Base-by-base conservation (phyloP, 2,797 vertebrate genomes). In the Oreortyx pictus region DNA sequence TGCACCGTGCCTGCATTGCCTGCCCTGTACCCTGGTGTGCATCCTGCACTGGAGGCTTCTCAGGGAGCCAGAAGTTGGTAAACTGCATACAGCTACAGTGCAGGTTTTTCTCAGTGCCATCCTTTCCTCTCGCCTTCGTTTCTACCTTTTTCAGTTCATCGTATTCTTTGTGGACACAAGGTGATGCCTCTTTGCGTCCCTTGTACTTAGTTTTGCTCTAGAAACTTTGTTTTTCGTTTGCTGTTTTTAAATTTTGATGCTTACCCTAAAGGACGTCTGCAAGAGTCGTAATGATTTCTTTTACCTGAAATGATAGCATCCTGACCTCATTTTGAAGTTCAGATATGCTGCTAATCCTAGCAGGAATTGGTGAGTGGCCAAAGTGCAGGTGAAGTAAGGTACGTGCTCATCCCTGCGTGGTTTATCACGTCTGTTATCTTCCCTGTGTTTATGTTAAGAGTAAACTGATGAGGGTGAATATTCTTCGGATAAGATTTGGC, bases 381-480 rank as follows among this genome's bases (percentile, higher is more conserved):
- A 62, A 95, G 93, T 66, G 73, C 91, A 78, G 87, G 85, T 88
- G 91, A 56, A 76, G 85, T 49, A 31, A 86, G 73, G 71, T 59
- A 54, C 35, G 77, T 91, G 64, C 74, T 79, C 43, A 0, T 60
- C 50, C 72, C 82, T 59, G 11, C 66, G 91, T 50, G 37, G 35
- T 50, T 87, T 75, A 70, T 15, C 57, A 6, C 0, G 0, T 44
- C 25, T 37, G 59, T 59, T 92, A 89, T 81, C 89, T 90, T 16
- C 70, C 57, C 9, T 1, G 14, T 41, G 46, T 62, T 56, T 79
- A 57, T 76, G 65, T 11, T 22, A 73, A 86, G 80, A 73, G 44
- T 43, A 52, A 84, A 77, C n/a, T 35, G 66, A 49, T 47, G 89
- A 81, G 77, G 52, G 9, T 71, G 62, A 57, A 9, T 67, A 61